Base-by-base conservation (phyloP, 2,888 invertebrate species). In the Auanema sp. region DNA sequence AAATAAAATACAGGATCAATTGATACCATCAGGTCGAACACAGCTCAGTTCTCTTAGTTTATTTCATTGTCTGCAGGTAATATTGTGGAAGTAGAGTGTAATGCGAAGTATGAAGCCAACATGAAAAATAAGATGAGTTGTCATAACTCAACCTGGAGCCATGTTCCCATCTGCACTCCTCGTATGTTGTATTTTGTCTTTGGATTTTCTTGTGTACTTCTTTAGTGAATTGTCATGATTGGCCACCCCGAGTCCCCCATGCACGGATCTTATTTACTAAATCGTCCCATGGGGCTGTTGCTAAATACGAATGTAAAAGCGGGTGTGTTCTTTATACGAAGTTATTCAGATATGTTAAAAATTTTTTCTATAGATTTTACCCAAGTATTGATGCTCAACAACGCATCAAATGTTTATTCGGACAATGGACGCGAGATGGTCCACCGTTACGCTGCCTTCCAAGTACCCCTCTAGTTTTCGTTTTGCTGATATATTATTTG, bases 181-280 rank as follows among this genome's bases (percentile, higher is more conserved):
- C 81, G 86, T 86, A 68, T 60, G 71, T 65, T 42, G 0, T 12
- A 12, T 14, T 47, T 47, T 47, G 47, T 47, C 10, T 47, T 5
- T 47, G 4, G 10, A 3, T 47, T 5, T 47, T 21, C 41, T 25
- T n/a, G 14, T 16, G 10, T 47, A 11, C 24, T 21, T 23, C 72
- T 81, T 11, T 80, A 89, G 88, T 86, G 61, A 89, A 91, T 33
- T 92, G 94, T 84, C 91, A 91, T 80, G 85, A 85, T 77, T 89
- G 93, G 87, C 94, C 94, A 0, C 89, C 88, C 66, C 87, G 90
- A 3, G 93, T 97, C 0, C 90, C 91, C 59, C 91, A 94, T 80
- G 96, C 97, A 0, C 92, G 95, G 89, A 93, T 96, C 4, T 90
- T 97, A 63, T 97, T 95, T 0, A 93, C 96, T 0, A 94, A 94